Evolutionary conservation across 2,888 invertebrate species (phyloP).

Genomic region (Glyphotaelius pellucidus): DNA sequence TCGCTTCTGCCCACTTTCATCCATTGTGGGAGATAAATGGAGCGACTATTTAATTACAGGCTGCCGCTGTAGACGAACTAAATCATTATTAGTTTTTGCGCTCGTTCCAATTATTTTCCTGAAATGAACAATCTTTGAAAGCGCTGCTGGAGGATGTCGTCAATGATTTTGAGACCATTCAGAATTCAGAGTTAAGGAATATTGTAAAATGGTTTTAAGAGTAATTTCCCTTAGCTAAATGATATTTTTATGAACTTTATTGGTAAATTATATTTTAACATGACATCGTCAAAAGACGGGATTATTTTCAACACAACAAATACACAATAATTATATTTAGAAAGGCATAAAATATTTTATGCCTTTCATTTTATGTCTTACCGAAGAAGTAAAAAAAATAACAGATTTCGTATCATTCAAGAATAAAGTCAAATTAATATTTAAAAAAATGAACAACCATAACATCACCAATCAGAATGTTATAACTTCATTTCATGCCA

Average conservation of each 20-base stretch:
- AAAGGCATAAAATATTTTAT: too few species aligned
- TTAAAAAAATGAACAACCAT: too few species aligned
- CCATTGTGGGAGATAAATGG: slow-evolving; percentile 26
- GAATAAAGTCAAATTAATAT: too few species aligned
- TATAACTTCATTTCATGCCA: too few species aligned
- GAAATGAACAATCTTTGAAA: not conserved
- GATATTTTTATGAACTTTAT: not conserved
- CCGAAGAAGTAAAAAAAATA: too few species aligned
- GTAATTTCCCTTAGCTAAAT: not conserved
- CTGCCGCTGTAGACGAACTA: not conserved
- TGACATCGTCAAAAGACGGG: not conserved
- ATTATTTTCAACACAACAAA: too few species aligned
- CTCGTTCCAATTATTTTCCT: not conserved
- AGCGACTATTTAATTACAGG: slow-evolving; percentile 9
- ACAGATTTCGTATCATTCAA: too few species aligned
- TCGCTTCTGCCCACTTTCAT: slow-evolving; percentile 29
- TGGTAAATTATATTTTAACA: not conserved
- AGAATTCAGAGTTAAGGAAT: not conserved
- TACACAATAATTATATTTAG: too few species aligned
- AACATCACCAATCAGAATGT: too few species aligned
- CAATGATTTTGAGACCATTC: not conserved
- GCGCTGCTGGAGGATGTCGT: not conserved
- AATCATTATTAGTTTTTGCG: not conserved
- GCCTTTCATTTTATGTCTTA: too few species aligned
- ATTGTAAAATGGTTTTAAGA: not conserved